Evolutionary conservation across 2,888 invertebrate species (phyloP), one percentile per base, ranked within the genome.

Genomic region (Panorpa germanica): DNA sequence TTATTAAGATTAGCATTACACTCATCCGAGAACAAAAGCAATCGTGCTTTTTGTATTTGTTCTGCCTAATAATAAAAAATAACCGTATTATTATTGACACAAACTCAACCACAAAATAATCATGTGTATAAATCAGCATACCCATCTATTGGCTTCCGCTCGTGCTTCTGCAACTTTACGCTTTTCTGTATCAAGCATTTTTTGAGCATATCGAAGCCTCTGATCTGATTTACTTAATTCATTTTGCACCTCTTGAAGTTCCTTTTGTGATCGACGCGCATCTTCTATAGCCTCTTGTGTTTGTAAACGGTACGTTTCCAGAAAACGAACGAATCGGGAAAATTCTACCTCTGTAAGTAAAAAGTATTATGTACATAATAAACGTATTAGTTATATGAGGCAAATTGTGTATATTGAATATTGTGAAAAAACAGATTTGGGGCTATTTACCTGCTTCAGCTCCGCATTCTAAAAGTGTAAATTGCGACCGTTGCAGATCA

Each of bases 171-270:
- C n/a, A n/a, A n/a, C n/a, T n/a, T n/a, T n/a, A n/a, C n/a, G n/a
- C 41, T 74, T 77, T 45, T 88, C 86, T 35, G 72, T 67, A 42
- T 86, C 86, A 2, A 86, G 56, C 22, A 86, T 59, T 40, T 73
- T 73, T 32, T 86, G 62, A 0, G 82, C 82, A 49, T 80, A 76
- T 40, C 72, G 72, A 36, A 90, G 63, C 48, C 83, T 82, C 4
- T 72, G 70, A 43, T 86, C 81, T 42, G 82, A 62, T 41, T 75
- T 73, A 4, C 70, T 64, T 34, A 76, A 69, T 26, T 80, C 76
- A 12, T 68, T 61, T 20, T 76, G 65, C 4, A 75, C 66, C 29
- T 69, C 66, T 36, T 78, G 73, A 15, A 85, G 50, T 41, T 73
- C 68, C 1, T 63, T 57, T 41, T 77, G 76, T 12, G 85, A 59